Evolutionary conservation across 1,140 invertebrate genomes (phyloP).

Genomic region (Nixonia krombeini): DNA sequence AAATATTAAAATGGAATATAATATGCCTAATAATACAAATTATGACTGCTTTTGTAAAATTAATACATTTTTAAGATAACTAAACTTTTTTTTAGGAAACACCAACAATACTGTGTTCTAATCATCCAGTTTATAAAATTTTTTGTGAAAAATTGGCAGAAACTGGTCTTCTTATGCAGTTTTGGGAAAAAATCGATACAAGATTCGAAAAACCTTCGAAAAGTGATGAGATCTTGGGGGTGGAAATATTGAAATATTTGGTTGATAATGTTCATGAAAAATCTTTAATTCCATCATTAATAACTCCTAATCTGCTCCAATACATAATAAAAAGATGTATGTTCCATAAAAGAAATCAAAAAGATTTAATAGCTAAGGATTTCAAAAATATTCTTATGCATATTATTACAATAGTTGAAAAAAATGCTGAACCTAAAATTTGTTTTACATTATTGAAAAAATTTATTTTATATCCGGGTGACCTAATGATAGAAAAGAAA

Average conservation of each 20-base stretch:
- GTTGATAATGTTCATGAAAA: slow-evolving; percentile 70
- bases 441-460: slow-evolving; percentile 75
- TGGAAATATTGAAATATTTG: slow-evolving; percentile 72
- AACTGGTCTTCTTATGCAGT: slow-evolving; percentile 68
- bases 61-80: too few species aligned
- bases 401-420: slow-evolving; percentile 70
- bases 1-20: too few species aligned
- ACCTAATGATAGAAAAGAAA: slow-evolving; percentile 80
- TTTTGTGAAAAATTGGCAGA: slow-evolving; percentile 71
- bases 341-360: slow-evolving; percentile 68
- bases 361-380: slow-evolving; percentile 63
- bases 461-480: slow-evolving; percentile 77
- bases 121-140: slow-evolving; percentile 76
- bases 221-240: slow-evolving; percentile 73
- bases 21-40: too few species aligned
- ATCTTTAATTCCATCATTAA: slow-evolving; percentile 67
- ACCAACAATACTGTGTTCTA: slow-evolving; percentile 72
- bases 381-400: slow-evolving; percentile 73
- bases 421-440: slow-evolving; percentile 68
- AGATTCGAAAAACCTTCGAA: slow-evolving; percentile 74
- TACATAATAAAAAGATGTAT: slow-evolving; percentile 68
- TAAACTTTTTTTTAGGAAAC: slow-evolving; percentile 71
- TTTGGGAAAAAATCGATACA: slow-evolving; percentile 75
- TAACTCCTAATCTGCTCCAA: slow-evolving; percentile 74
- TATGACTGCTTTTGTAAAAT: too few species aligned